Evolutionary conservation across 2,797 vertebrate genomes (phyloP).

Genomic region (Denticeps clupeoides): DNA sequence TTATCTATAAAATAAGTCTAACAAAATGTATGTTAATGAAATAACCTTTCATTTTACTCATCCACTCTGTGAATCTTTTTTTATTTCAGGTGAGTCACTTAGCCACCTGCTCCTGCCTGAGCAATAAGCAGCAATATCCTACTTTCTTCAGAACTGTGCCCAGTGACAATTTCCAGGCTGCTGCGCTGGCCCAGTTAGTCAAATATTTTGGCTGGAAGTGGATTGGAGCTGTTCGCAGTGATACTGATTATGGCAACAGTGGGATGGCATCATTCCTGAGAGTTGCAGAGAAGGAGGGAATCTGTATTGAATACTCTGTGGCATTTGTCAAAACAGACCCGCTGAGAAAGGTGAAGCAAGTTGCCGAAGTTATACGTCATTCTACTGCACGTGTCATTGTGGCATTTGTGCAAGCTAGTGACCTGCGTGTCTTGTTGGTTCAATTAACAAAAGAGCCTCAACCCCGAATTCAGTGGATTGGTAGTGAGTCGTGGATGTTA

Average conservation of each 20-base stretch:
- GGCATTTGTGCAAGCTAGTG: conserved; percentile 37
- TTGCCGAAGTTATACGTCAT: conserved; percentile 41
- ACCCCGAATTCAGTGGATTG: conserved; percentile 48
- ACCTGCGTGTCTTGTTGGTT: conserved; percentile 39
- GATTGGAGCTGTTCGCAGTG: conserved; percentile 49
- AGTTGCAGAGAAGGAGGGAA: conserved; percentile 23
- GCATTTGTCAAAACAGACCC: conserved; percentile 22
- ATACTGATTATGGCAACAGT: conserved; percentile 48
- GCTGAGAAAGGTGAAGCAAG: conserved; percentile 26
- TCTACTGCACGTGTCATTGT: conserved; percentile 44
- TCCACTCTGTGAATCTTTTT: not conserved
- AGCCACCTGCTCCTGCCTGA: conserved; percentile 19
- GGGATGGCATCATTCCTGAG: conserved; percentile 27
- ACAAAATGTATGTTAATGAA: too few species aligned
- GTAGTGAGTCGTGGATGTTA: conserved; percentile 50
- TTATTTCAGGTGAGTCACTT: conserved; percentile 14
- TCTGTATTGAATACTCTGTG: conserved; percentile 31
- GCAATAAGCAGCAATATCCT: conserved; percentile 21
- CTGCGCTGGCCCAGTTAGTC: conserved; percentile 43
- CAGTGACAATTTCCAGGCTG: conserved; percentile 53
- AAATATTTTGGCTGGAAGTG: conserved; percentile 58
- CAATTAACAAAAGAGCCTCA: conserved; percentile 34
- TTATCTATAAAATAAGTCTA: too few species aligned
- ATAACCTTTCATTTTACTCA: too few species aligned
- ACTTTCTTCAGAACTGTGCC: conserved; percentile 36